Conservation (phyloP, 2,797 vertebrate genomes). For the Meda fulgida region DNA sequence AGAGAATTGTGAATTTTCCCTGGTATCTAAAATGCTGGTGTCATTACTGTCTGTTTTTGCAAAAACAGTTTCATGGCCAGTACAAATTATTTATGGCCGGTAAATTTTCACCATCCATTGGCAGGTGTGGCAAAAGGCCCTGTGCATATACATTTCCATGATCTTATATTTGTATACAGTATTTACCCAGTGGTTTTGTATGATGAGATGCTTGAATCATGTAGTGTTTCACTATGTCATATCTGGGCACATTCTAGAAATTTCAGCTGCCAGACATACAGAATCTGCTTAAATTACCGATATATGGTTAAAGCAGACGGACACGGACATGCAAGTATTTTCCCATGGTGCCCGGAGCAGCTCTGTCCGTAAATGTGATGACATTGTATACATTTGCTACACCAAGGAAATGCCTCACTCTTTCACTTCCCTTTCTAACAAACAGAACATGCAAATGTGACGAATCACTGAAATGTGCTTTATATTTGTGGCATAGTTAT, state of each 20-base stretch:
- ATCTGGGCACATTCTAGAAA: not conserved
- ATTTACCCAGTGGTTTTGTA: not conserved
- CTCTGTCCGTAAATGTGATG: slow-evolving; percentile 76
- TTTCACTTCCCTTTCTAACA: slow-evolving; percentile 78
- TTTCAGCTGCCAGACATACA: not conserved
- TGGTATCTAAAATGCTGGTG: too few species aligned
- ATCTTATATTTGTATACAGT: not conserved
- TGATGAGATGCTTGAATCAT: not conserved
- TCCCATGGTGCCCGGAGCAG: slow-evolving; percentile 69
- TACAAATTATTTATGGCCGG: too few species aligned
- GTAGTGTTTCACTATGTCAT: slow-evolving; percentile 29
- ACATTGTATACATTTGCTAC: slow-evolving; percentile 64
- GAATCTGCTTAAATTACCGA: not conserved
- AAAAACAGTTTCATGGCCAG: too few species aligned
- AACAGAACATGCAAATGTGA: slow-evolving; percentile 43
- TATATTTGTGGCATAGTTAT: not conserved
- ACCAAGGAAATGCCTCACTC: slow-evolving; percentile 70
- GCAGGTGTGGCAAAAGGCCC: too few species aligned
- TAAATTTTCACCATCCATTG: too few species aligned
- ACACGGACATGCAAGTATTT: slow-evolving; percentile 70
- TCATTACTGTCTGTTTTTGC: too few species aligned
- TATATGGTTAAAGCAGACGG: slow-evolving; percentile 44
- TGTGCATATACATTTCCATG: not conserved
- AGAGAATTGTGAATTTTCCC: too few species aligned
- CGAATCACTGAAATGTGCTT: slow-evolving; percentile 29